Evolutionary conservation across 2,113 vertebrate species (phyloP).

Genomic region (Eidolon helvum): DNA sequence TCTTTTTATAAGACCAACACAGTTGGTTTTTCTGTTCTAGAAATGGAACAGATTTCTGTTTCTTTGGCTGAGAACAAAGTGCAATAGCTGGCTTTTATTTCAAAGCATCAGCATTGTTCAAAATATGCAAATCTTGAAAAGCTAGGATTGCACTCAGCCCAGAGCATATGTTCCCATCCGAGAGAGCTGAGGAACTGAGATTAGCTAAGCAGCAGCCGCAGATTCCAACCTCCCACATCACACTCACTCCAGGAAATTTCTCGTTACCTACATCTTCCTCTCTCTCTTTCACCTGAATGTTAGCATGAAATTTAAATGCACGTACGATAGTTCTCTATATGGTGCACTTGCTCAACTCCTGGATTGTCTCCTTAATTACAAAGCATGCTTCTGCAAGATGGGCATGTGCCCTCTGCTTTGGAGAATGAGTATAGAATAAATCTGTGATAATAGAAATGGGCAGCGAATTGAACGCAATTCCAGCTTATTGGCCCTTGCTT

Average conservation of each 20-base stretch:
- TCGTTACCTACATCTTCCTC: neutral
- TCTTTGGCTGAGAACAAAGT: neutral
- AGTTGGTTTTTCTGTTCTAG: neutral
- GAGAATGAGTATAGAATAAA: neutral
- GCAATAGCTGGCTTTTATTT: neutral
- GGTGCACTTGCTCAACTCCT: neutral
- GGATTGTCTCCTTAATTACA: neutral
- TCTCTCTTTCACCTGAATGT: neutral
- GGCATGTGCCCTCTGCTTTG: neutral
- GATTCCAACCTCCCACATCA: neutral
- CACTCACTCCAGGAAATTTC: neutral
- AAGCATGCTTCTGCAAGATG: neutral
- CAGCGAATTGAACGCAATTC: neutral
- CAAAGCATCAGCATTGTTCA: neutral
- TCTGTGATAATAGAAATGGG: neutral
- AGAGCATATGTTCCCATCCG: neutral
- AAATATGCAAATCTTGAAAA: neutral
- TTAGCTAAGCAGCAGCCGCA: neutral
- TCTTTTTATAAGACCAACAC: neutral
- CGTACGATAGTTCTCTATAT: accelerated
- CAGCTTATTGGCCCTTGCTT: neutral
- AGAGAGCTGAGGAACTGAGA: neutral
- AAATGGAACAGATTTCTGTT: neutral
- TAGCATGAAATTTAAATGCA: neutral
- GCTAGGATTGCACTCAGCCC: neutral